Conservation (phyloP, 2,888 invertebrate genomes). For the Epinotia nisella region DNA sequence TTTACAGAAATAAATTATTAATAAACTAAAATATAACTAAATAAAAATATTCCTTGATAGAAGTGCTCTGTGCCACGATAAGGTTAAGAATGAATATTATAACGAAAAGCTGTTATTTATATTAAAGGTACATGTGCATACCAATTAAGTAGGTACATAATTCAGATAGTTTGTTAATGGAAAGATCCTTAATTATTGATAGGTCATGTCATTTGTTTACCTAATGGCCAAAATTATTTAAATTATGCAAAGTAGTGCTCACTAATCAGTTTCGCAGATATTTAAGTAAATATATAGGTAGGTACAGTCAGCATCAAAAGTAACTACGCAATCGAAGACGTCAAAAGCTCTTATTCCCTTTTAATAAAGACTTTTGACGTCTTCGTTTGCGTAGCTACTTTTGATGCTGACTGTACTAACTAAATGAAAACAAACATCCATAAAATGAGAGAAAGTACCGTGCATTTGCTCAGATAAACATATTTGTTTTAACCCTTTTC, state of each 20-base stretch:
- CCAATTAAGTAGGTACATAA: not conserved
- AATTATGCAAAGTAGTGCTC: not conserved
- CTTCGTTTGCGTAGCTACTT: too few species aligned
- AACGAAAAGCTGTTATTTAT: not conserved
- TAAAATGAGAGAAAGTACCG: too few species aligned
- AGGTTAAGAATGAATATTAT: not conserved
- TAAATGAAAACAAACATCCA: not conserved
- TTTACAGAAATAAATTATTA: too few species aligned
- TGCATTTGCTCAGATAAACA: too few species aligned
- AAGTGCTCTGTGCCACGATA: not conserved
- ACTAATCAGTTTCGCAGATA: constrained; percentile 3
- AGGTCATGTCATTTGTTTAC: not conserved
- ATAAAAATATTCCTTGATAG: not conserved
- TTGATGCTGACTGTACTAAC: too few species aligned
- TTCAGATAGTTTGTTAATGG: not conserved
- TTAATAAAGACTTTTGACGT: too few species aligned
- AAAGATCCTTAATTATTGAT: not conserved
- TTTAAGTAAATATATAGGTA: not conserved
- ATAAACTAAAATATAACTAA: not conserved
- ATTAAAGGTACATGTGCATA: not conserved
- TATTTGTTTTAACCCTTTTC: too few species aligned
- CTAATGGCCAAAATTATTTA: not conserved
- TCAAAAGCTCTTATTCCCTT: too few species aligned
- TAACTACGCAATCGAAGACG: too few species aligned
- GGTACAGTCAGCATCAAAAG: too few species aligned